Evolutionary conservation across 1,140 invertebrate species (phyloP).

Genomic region (Wiebesia pumilae): DNA sequence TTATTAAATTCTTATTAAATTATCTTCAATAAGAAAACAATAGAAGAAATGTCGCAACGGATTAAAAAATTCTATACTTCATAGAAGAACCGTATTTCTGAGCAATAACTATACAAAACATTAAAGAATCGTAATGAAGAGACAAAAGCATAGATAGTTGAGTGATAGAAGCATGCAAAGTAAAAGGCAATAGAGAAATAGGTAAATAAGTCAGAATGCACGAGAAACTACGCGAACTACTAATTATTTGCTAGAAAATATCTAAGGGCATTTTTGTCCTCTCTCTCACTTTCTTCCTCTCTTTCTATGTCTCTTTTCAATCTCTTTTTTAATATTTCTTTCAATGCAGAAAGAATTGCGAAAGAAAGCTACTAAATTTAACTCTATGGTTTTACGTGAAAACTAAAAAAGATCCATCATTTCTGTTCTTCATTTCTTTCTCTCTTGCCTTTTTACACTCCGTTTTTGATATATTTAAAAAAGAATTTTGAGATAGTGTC

Average conservation of each 20-base stretch:
- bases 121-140: neutral
- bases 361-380: slow-evolving; percentile 72
- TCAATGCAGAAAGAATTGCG: slow-evolving; percentile 69
- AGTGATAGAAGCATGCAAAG: neutral
- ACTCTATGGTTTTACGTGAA: slow-evolving; percentile 63
- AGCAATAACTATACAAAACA: neutral
- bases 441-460: slow-evolving; percentile 58
- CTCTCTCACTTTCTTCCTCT: neutral
- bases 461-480: neutral
- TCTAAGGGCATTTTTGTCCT: neutral
- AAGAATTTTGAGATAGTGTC: neutral
- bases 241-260: neutral
- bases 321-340: slow-evolving; percentile 58
- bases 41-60: neutral
- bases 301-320: neutral
- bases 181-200: neutral
- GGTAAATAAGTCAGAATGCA: neutral
- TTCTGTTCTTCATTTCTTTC: slow-evolving; percentile 51
- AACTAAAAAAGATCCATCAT: slow-evolving; percentile 42
- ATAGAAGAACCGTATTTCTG: neutral
- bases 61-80: neutral
- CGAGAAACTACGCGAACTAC: neutral
- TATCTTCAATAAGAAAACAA: neutral
- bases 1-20: too few relatives aligned
- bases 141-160: neutral